Conservation (phyloP, 1,140 invertebrate species). For the Drosophila tsacasi region DNA sequence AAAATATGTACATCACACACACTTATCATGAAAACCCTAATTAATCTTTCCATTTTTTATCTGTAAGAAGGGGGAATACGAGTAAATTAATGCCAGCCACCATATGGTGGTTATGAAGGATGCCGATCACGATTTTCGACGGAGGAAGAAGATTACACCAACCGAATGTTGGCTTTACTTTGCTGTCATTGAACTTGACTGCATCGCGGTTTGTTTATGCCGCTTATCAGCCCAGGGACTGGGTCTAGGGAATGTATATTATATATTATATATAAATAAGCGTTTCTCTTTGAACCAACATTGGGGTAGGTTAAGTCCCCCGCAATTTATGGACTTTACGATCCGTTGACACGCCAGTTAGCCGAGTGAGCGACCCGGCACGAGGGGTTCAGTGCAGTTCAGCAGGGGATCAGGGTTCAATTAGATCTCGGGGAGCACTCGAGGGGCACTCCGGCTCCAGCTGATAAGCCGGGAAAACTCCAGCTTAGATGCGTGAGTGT, state of each 20-base stretch:
- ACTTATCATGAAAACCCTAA: neutral
- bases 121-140: conserved; percentile 42
- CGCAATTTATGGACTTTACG: conserved; percentile 41
- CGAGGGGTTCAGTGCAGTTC: conserved; percentile 37
- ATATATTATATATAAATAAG: conserved; percentile 1
- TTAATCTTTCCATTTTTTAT: neutral
- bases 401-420: conserved; percentile 46
- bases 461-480: conserved; percentile 53
- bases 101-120: conserved; percentile 49
- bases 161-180: conserved; percentile 16
- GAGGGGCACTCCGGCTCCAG: conserved; percentile 6
- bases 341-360: conserved; percentile 57
- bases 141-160: conserved; percentile 2
- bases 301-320: conserved; percentile 68
- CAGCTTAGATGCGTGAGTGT: conserved; percentile 37
- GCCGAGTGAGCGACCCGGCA: conserved; percentile 16
- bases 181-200: conserved; percentile 67
- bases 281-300: neutral
- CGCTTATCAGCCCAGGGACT: conserved; percentile 56
- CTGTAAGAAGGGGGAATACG: neutral
- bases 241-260: conserved; percentile 2
- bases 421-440: conserved; percentile 48
- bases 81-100: conserved; percentile 32
- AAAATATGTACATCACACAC: neutral
- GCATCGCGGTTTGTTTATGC: conserved; percentile 18